Percentiles rank a stretch among this genome's conserved stretches.
Conservation (phyloP, 2,113 vertebrate species). For the Gnathonemus longibarbis region DNA sequence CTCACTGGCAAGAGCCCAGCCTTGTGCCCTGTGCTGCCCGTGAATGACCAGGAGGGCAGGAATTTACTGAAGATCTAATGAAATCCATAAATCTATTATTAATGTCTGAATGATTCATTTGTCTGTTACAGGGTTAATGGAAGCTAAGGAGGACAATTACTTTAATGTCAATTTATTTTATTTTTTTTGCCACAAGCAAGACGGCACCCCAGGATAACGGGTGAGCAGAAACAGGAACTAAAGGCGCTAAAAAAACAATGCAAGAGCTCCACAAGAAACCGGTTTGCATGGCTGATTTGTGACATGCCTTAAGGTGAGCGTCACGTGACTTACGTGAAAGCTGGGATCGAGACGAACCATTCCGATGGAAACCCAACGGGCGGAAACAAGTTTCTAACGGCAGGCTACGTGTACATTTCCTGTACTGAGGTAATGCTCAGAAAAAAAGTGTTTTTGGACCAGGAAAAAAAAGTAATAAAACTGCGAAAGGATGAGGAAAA, state of each 20-base stretch:
- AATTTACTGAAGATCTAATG: background rate
- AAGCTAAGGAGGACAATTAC: background rate
- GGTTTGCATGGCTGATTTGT: background rate
- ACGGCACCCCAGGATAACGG: background rate
- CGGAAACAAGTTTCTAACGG: background rate
- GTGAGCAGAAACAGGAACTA: background rate
- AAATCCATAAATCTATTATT: background rate
- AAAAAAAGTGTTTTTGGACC: background rate
- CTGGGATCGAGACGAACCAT: background rate
- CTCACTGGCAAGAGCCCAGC: background rate
- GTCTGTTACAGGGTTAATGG: background rate
- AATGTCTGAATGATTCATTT: background rate
- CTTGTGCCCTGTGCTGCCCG: background rate
- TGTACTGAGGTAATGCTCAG: background rate
- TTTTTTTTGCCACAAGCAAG: background rate
- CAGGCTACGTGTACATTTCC: background rate
- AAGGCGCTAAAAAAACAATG: background rate
- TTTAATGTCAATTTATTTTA: background rate
- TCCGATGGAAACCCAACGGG: background rate
- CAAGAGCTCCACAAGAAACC: background rate
- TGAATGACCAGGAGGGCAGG: background rate
- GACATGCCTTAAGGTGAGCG: background rate
- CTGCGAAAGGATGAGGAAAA: background rate
- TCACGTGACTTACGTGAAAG: background rate
- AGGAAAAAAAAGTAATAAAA: background rate